Conservation (phyloP, 2,888 invertebrate genomes). For the Tanypteryx hageni region DNA sequence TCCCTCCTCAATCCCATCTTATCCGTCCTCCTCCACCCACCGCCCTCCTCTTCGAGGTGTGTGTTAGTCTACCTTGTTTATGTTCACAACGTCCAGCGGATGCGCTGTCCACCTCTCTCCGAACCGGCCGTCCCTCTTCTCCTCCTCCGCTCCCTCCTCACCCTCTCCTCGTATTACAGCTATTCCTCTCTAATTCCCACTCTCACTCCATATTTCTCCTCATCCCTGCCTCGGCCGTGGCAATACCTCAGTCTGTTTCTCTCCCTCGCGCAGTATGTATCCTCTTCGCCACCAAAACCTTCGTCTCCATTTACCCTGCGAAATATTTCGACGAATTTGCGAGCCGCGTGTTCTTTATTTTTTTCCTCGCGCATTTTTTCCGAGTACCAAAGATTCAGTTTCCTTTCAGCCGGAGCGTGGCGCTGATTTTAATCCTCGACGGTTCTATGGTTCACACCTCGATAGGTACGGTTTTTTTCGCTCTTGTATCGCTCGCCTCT, state of each 20-base stretch:
- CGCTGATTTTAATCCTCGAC: constrained; percentile 45
- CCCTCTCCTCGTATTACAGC: constrained; percentile 46
- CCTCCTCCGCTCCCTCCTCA: background rate
- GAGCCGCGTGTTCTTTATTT: background rate
- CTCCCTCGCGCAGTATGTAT: background rate
- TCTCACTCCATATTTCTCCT: constrained; percentile 28
- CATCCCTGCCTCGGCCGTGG: background rate
- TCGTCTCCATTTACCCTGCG: constrained; percentile 41
- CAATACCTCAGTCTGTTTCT: constrained; percentile 14
- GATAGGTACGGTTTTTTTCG: background rate
- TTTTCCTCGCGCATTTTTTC: background rate
- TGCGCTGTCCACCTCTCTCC: constrained; percentile 24
- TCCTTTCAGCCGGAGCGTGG: background rate
- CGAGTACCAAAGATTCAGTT: background rate
- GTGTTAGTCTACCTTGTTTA: constrained; percentile 46
- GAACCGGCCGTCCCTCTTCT: constrained; percentile 25
- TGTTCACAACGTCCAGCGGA: constrained; percentile 23
- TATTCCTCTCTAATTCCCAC: constrained; percentile 49
- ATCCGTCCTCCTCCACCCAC: background rate
- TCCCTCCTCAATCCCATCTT: background rate
- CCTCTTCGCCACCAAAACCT: constrained; percentile 2
- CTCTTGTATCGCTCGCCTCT: background rate
- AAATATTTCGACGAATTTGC: constrained; percentile 52
- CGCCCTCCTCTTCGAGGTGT: constrained; percentile 1
- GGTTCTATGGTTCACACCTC: constrained; percentile 29